Conservation (phyloP, 2,888 invertebrate genomes). For the Myathropa florea region DNA sequence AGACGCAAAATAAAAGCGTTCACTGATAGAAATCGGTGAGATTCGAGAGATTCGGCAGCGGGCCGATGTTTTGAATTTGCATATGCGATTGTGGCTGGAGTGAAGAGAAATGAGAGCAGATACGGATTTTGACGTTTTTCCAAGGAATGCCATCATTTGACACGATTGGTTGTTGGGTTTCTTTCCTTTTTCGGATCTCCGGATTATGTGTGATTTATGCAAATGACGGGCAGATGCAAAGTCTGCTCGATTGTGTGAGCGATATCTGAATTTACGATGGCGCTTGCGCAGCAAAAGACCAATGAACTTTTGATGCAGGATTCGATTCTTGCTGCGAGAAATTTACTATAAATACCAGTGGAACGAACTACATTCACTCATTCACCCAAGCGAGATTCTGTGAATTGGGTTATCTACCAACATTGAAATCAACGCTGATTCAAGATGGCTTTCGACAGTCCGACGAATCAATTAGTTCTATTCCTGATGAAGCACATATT, state of each 20-base stretch:
- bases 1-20: conserved; percentile 33
- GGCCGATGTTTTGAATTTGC: conserved; percentile 47
- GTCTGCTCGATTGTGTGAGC: conserved; percentile 52
- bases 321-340: too few relatives aligned
- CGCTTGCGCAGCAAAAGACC: conserved; percentile 6
- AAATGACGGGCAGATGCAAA: conserved; percentile 35
- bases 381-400: too few relatives aligned
- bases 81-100: conserved; percentile 33
- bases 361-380: too few relatives aligned
- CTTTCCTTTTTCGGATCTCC: background rate
- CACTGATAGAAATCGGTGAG: conserved; percentile 46
- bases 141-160: conserved; percentile 33
- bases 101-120: conserved; percentile 45
- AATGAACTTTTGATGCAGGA: background rate
- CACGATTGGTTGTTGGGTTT: conserved; percentile 17
- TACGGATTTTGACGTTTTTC: conserved; percentile 64
- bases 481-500: too few relatives aligned
- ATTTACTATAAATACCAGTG: background rate
- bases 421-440: too few relatives aligned
- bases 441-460: too few relatives aligned
- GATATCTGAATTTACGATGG: conserved; percentile 52
- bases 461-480: too few relatives aligned
- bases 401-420: too few relatives aligned
- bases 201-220: conserved; percentile 59
- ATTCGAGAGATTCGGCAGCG: conserved; percentile 51